These are phyloP conservation scores for Pantherophis vulpinus DNA, from an alignment of 2,797 vertebrate species.

Conservation along the genomic window DNA sequence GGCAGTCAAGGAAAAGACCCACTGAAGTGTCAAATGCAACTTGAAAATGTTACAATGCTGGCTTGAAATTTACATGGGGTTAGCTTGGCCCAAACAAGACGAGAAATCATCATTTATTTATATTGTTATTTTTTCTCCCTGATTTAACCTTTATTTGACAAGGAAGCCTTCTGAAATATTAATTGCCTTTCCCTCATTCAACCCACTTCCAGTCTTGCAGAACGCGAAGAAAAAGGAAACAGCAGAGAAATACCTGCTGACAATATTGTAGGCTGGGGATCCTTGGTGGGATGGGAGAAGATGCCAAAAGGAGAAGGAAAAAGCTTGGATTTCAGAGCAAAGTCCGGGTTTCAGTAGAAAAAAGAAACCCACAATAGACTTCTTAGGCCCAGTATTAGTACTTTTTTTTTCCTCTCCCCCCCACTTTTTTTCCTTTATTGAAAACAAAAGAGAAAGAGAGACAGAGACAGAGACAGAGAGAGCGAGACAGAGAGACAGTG, in stretches of 20 bases:
- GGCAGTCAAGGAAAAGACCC: not conserved
- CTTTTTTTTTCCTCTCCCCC: too few species aligned
- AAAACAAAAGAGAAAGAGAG: too few species aligned
- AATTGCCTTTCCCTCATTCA: not conserved
- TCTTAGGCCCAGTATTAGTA: too few species aligned
- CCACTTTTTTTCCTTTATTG: too few species aligned
- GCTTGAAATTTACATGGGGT: constrained; percentile 45
- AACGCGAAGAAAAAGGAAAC: constrained; percentile 39
- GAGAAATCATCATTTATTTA: constrained; percentile 54
- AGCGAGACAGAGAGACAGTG: too few species aligned
- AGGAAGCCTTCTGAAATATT: constrained; percentile 60
- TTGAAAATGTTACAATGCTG: constrained; percentile 29
- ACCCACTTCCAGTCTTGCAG: not conserved
- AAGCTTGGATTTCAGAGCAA: not conserved
- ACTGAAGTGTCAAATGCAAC: constrained; percentile 14
- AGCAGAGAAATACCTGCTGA: constrained; percentile 5
- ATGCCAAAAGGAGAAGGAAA: not conserved
- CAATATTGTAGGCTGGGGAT: rapidly evolving
- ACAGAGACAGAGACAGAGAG: too few species aligned
- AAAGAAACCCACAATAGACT: not conserved
- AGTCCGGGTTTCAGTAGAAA: not conserved
- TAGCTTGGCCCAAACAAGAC: constrained; percentile 52
- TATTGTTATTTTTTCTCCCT: constrained; percentile 43
- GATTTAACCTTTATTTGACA: constrained; percentile 60
- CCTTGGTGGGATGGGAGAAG: not conserved